Base-by-base conservation (phyloP, 2,797 vertebrate species). In the Synaphobranchus kaupii region DNA sequence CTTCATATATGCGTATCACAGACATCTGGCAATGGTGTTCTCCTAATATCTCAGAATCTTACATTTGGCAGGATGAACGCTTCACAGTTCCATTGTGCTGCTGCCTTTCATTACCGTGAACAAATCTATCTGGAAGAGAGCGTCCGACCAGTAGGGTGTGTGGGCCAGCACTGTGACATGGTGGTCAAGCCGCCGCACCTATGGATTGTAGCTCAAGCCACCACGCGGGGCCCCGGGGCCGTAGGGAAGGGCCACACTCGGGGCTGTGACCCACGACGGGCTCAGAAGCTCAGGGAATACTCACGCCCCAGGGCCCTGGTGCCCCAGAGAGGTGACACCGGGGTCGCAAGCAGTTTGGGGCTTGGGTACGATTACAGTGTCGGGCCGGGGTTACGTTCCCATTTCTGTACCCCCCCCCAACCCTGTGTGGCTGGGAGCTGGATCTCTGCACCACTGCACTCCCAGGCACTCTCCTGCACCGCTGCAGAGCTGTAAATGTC, bases 401-500 rank as follows among this genome's bases (percentile, higher is more conserved):
- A 89, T 60, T 85, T 88, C 31, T 56, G 58, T 50, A 8, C 58
- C 12, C 87, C 89, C 90, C 89, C 90, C 90, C 89, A 78, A 84
- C 73, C 86, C 92, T n/a, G n/a, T n/a, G n/a, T n/a, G n/a, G n/a
- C 39, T 39, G 39, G 39, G 39, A 2, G 39, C 60, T 85, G 91
- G 91, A 90, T 94, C 90, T 92, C 91, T 86, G 91, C 89, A 85
- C 90, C 90, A 88, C 71, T 92, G 92, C 83, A 82, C 90, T 90
- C 89, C 89, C 88, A 87, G 87, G 91, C 84, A 44, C 44, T 89
- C 17, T 89, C 84, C n/a, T 90, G 92, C 92, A 93, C 89, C 89
- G 91, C 92, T 92, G 92, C 90, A 93, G 88, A 88, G 94, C 93
- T 92, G 93, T 96, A 95, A 96, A 96, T 92, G 93, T 95, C 94